These are phyloP conservation scores for Chrysotoxum bicinctum DNA, from an alignment of 2,888 invertebrate genomes.

Conservation along the genomic window DNA sequence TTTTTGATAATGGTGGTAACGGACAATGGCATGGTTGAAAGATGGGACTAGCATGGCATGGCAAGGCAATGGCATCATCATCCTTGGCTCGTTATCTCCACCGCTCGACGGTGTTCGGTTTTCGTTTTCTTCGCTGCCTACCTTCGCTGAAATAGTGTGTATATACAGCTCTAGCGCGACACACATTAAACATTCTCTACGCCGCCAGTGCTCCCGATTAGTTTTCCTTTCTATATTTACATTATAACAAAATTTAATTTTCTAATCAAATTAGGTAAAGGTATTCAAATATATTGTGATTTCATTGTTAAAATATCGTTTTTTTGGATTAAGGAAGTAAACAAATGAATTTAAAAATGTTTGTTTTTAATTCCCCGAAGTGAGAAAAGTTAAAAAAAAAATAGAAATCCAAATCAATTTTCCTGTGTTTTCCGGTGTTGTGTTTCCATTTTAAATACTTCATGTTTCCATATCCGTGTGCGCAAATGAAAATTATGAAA, in stretches of 20 bases:
- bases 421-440: conserved; percentile 46
- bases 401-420: conserved; percentile 58
- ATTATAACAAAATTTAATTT: conserved; percentile 5
- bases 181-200: conserved; percentile 56
- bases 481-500: conserved; percentile 39
- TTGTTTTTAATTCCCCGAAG: background rate
- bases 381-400: conserved; percentile 35
- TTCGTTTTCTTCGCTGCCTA: background rate
- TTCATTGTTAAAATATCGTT: background rate
- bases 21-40: background rate
- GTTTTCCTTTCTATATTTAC: conserved; percentile 19
- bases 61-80: conserved; percentile 66
- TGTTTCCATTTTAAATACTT: conserved; percentile 38
- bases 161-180: conserved; percentile 65
- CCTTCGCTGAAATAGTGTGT: conserved; percentile 57
- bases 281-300: background rate
- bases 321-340: background rate
- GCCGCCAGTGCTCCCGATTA: conserved; percentile 60
- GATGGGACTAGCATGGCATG: background rate
- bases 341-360: conserved; percentile 14
- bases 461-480: conserved; percentile 21
- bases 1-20: conserved; percentile 1
- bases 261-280: background rate
- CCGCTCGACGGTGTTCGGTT: background rate
- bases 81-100: background rate